These are phyloP conservation scores for Apamea anceps DNA, from an alignment of 2,888 invertebrate species.

Conservation along the genomic window DNA sequence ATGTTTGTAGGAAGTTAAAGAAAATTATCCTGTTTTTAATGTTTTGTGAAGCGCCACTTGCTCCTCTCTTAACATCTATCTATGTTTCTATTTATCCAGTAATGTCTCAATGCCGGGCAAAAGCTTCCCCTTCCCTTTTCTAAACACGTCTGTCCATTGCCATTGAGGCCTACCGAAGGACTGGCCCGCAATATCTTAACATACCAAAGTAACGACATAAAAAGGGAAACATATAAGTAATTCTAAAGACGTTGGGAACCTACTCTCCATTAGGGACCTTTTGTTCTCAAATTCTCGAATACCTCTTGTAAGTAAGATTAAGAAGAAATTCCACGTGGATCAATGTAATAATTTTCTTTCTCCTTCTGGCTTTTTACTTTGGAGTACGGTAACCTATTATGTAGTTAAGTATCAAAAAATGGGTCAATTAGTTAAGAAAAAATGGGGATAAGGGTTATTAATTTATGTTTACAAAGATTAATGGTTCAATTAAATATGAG, in stretches of 20 bases:
- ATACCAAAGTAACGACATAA: not conserved
- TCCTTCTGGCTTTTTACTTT: slow-evolving; percentile 12
- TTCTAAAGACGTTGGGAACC: not conserved
- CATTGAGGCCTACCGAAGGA: not conserved
- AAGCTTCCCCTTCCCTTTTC: not conserved
- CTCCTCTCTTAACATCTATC: not conserved
- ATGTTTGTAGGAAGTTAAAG: not conserved
- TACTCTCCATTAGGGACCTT: slow-evolving; percentile 10
- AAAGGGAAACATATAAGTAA: not conserved
- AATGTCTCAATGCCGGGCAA: not conserved
- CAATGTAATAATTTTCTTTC: slow-evolving; percentile 6
- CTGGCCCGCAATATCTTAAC: not conserved
- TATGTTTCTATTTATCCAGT: not conserved
- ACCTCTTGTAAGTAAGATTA: not conserved
- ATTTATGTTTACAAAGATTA: not conserved
- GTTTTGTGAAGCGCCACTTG: not conserved
- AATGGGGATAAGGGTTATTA: not conserved
- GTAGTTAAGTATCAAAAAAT: slow-evolving; percentile 3
- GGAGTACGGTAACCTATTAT: not conserved
- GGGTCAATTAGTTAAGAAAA: slow-evolving; percentile 5
- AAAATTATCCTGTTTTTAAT: not conserved
- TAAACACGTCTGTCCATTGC: not conserved
- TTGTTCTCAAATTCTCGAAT: slow-evolving; percentile 8
- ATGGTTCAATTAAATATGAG: not conserved
- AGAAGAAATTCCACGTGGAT: not conserved